These are phyloP conservation scores for Alsophila aescularia DNA, from an alignment of 2,888 invertebrate genomes.

Conservation along the genomic window DNA sequence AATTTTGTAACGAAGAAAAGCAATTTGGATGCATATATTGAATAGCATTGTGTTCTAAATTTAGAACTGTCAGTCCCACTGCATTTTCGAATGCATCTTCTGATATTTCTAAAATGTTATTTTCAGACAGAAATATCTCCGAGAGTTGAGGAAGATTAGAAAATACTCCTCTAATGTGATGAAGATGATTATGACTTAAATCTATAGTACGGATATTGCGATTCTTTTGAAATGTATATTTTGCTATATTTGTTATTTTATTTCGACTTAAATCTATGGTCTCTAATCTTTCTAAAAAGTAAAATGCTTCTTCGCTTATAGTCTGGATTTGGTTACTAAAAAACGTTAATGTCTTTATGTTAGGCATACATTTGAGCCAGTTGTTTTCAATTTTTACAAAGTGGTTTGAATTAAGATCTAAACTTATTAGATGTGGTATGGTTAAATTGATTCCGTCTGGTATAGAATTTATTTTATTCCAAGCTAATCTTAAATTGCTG, in stretches of 20 bases:
- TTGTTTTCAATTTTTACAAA: conserved; percentile 90
- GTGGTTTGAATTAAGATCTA: conserved; percentile 94
- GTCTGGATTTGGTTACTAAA: conserved; percentile 93
- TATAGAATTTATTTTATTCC: conserved; percentile 92
- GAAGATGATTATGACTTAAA: conserved; percentile 94
- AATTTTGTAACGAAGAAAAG: conserved; percentile 89
- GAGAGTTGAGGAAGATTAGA: conserved; percentile 90
- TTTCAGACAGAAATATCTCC: conserved; percentile 94
- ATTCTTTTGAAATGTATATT: conserved; percentile 90
- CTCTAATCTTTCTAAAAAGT: conserved; percentile 89
- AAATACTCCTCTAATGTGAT: conserved; percentile 93
- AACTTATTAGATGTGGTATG: conserved; percentile 88
- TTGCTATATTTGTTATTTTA: conserved; percentile 90
- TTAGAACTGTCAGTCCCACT: conserved; percentile 90
- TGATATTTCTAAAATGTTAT: conserved; percentile 93
- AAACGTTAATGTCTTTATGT: conserved; percentile 90
- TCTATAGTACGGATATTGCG: conserved; percentile 92
- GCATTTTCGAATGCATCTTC: conserved; percentile 92
- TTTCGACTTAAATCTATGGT: conserved; percentile 95
- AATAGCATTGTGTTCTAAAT: conserved; percentile 94
- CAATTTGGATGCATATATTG: conserved; percentile 90
- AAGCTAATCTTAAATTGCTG: conserved; percentile 89
- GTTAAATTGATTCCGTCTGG: conserved; percentile 89
- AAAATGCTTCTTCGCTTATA: conserved; percentile 91
- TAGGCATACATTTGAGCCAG: conserved; percentile 92